A percentile compares a stretch with the other conserved stretches of the same genome.
These are phyloP conservation scores for Meiosimyza decipiens DNA, from an alignment of 2,888 invertebrate genomes.

Conservation along the genomic window DNA sequence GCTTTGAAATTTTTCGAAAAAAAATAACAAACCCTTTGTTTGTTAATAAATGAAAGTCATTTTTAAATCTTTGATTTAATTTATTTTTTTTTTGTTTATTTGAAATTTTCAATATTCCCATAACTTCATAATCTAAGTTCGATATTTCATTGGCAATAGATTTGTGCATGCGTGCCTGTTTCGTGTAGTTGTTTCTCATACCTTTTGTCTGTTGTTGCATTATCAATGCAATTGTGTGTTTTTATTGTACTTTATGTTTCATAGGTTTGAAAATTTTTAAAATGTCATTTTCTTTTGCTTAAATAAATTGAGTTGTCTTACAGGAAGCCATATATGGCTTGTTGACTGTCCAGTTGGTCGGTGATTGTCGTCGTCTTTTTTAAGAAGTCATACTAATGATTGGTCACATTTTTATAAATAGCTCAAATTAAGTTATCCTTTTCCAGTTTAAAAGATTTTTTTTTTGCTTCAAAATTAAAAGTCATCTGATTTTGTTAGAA, in stretches of 20 bases:
- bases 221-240: conserved; percentile 31
- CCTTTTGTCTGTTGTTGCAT: conserved; percentile 24
- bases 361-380: background rate
- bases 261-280: background rate
- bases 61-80: conserved; percentile 56
- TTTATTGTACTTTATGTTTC: conserved; percentile 10
- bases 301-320: conserved; percentile 7
- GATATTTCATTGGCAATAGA: background rate
- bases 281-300: conserved; percentile 13
- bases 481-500: background rate
- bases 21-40: conserved; percentile 27
- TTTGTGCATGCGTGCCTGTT: background rate
- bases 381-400: conserved; percentile 10
- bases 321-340: background rate
- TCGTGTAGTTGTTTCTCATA: conserved; percentile 18
- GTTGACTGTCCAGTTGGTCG: no score
- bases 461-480: background rate
- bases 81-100: conserved; percentile 1
- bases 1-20: background rate
- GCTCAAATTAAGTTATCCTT: conserved; percentile 14
- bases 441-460: background rate
- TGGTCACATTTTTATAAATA: conserved; percentile 1
- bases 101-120: conserved; percentile 12
- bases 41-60: conserved; percentile 58
- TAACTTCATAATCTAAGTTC: no score